Conservation (phyloP, 2,797 vertebrate genomes). For the Catostomus latipinnis region DNA sequence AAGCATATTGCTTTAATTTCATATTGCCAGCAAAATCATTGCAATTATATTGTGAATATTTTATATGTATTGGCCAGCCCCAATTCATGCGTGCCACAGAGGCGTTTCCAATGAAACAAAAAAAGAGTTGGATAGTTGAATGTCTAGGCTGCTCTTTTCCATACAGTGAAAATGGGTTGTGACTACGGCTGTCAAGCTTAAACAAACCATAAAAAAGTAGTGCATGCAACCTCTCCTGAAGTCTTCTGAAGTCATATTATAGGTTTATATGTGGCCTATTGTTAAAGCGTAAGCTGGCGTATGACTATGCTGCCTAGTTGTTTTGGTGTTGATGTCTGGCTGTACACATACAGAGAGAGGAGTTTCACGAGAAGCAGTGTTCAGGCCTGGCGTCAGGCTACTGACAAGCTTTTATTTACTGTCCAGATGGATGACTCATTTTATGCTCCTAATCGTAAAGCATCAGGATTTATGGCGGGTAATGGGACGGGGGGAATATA, state of each 20-base stretch:
- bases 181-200: background rate
- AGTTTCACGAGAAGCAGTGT: slow-evolving; percentile 66
- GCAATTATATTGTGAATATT: no score
- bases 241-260: background rate
- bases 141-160: slow-evolving; percentile 45
- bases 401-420: slow-evolving; percentile 85
- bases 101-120: background rate
- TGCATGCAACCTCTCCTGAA: background rate
- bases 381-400: slow-evolving; percentile 74
- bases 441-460: slow-evolving; percentile 86
- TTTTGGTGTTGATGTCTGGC: slow-evolving; percentile 65
- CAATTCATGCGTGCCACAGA: no score
- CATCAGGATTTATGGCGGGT: slow-evolving; percentile 81
- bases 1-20: no score
- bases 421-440: slow-evolving; percentile 83
- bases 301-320: background rate
- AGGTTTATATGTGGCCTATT: background rate
- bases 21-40: no score
- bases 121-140: background rate
- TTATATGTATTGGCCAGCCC: no score
- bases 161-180: slow-evolving; percentile 56
- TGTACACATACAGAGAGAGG: slow-evolving; percentile 67
- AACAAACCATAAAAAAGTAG: background rate
- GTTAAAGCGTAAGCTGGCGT: background rate
- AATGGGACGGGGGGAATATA: slow-evolving; percentile 79